These are phyloP conservation scores for Porites evermanni DNA, from an alignment of 92 coral and sea anemone species.

Conservation along the genomic window DNA sequence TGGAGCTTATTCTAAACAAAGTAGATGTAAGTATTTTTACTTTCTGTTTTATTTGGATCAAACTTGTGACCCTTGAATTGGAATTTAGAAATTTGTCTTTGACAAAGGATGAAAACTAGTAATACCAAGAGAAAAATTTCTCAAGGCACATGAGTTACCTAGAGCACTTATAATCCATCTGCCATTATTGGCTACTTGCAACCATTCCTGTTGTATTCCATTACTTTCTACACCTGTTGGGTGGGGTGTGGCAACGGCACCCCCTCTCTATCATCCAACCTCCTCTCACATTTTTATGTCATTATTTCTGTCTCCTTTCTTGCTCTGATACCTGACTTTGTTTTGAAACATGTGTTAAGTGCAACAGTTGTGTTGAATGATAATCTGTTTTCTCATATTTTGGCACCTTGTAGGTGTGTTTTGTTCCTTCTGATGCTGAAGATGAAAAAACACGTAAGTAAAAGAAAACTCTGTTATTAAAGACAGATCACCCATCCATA, in stretches of 20 bases:
- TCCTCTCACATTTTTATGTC: no score
- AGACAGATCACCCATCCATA: not conserved
- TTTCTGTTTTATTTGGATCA: not conserved
- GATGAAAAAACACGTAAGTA: slow-evolving; percentile 88
- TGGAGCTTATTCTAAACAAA: slow-evolving; percentile 89
- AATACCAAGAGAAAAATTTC: no score
- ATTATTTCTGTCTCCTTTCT: no score
- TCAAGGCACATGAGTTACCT: no score
- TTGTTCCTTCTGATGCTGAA: slow-evolving; percentile 73
- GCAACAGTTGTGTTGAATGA: not conserved
- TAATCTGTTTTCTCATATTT: not conserved
- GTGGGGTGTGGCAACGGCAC: no score
- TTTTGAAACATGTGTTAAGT: no score
- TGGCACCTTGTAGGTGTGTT: slow-evolving; percentile 65
- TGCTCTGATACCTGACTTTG: no score
- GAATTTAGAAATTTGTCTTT: not conserved
- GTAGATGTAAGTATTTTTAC: slow-evolving; percentile 73
- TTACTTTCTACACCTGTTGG: no score
- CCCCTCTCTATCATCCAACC: no score
- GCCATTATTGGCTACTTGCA: no score
- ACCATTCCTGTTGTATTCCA: no score
- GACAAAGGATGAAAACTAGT: not conserved
- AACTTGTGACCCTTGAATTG: not conserved
- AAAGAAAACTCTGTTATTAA: not conserved
- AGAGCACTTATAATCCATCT: no score